Evolutionary conservation across 2,797 vertebrate genomes (phyloP), one percentile per base, ranked within the genome.

Genomic region (Melanotaenia maccullochi): DNA sequence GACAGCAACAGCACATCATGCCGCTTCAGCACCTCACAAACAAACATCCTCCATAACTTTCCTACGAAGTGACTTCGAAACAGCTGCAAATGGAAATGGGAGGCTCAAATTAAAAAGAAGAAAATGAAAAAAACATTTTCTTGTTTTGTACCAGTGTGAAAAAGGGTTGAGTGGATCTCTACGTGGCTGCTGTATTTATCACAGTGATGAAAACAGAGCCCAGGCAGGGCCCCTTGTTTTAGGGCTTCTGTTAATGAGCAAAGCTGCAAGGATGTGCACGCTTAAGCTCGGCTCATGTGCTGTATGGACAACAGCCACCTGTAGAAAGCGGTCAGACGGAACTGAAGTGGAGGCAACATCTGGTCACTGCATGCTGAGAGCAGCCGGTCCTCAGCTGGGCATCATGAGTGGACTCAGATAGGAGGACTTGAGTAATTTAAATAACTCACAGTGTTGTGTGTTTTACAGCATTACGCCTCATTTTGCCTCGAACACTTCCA

Each of bases 11-110:
- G 22, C 63, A 5, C 65, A 60, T 74, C 62, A 22, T 65, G 82
- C 78, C 14, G 58, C 72, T 65, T 83, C 86, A 86, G 86, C 83
- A 77, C 51, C 72, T 81, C 25, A 0, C 66, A 71, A 52, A 63
- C 67, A 77, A 72, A 84, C 79, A 55, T 63, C n/a, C 40, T 35
- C 47, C 59, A 2, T 47, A 70, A 82, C 68, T 71, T 51, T 69
- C 56, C 38, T 47, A 28, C 40, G 16, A 54, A 75, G 61, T 60
- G 62, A 59, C 64, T 86, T 44, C 60, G 52, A 59, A 79, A 64
- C 70, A 72, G 69, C 68, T 67, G 69, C 16, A 20, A 60, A 20
- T 73, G 69, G 76, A 71, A 83, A 28, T 71, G 42, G 47, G 59
- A 54, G 18, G 42, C 62, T 75, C 65, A 61, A 74, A 79, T 84